Conservation (phyloP, 2,113 vertebrate species). For the Merops nubicus region DNA sequence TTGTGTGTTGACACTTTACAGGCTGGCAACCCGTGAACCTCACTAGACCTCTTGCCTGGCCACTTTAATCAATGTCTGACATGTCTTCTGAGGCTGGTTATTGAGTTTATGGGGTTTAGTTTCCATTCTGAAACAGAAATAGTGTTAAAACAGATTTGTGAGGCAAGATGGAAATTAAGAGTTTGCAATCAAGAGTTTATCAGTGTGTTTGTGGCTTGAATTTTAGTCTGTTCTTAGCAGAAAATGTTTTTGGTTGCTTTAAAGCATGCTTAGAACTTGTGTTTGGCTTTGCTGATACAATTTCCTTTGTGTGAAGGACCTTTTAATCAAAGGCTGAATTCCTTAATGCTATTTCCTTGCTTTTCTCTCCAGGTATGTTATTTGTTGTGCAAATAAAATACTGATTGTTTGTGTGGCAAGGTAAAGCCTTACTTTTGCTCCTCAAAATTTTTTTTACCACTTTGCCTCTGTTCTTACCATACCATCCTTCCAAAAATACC, state of each 20-base stretch:
- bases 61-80: neutral
- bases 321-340: neutral
- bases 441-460: neutral
- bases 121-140: neutral
- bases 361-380: neutral
- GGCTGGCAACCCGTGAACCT: neutral
- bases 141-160: neutral
- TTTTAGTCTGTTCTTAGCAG: neutral
- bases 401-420: neutral
- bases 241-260: neutral
- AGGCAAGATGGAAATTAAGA: neutral
- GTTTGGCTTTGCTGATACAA: neutral
- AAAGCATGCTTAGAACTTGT: neutral
- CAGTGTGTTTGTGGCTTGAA: neutral
- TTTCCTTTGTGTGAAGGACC: neutral
- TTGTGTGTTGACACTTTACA: neutral
- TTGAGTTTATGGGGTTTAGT: neutral
- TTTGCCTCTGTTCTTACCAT: neutral
- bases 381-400: neutral
- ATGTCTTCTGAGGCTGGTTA: neutral
- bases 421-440: fast-evolving
- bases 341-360: neutral
- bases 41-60: neutral
- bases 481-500: neutral
- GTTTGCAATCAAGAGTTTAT: neutral